Evolutionary conservation across 2,888 invertebrate species (phyloP), one percentile per base, ranked within the genome.

Genomic region (Spilarctia lutea): DNA sequence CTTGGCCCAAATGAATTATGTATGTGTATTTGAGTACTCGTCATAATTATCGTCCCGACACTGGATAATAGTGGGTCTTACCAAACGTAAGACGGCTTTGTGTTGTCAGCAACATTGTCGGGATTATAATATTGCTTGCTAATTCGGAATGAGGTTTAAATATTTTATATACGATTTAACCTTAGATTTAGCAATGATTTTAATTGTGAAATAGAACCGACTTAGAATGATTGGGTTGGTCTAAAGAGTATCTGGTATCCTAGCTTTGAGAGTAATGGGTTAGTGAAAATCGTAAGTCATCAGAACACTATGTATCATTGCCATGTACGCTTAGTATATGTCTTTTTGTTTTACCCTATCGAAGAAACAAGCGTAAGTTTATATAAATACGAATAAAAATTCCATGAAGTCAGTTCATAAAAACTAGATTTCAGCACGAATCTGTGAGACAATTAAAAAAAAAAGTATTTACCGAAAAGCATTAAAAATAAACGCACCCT

Each of bases 1-100:
- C n/a, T n/a, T n/a, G n/a, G n/a, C n/a, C n/a, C n/a, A n/a, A n/a
- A 65, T 73, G 52, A 52, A 65, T 65, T 45, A 73, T 68, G 27
- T 24, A 18, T 45, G 20, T 48, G 48, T 42, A 48, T 52, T 69
- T 69, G 27, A 68, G 18, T 60, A 13, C 30, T 30, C 30, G 48
- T 63, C 42, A 68, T 33, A 24, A 48, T 65, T 68, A 67, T 27
- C 16, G 24, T 30, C 35, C 16, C 3, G 16, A 39, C 52, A 27
- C 35, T n/a, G 65, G 45, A 35, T 39, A 6, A 39, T 39, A 33
- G 60, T 42, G 39, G 30, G 20, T 30, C 45, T 68, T 45, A 33
- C 27, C 33, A 33, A 35, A 73, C 42, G 24, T 73, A 68, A 35
- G 39, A 24, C 24, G 68, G 73, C 76, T 75, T 63, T 63, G 8